A percentile compares a stretch with the other conserved stretches of the same genome.
Conservation (phyloP, 1,140 invertebrate genomes). For the Globodera rostochiensis region DNA sequence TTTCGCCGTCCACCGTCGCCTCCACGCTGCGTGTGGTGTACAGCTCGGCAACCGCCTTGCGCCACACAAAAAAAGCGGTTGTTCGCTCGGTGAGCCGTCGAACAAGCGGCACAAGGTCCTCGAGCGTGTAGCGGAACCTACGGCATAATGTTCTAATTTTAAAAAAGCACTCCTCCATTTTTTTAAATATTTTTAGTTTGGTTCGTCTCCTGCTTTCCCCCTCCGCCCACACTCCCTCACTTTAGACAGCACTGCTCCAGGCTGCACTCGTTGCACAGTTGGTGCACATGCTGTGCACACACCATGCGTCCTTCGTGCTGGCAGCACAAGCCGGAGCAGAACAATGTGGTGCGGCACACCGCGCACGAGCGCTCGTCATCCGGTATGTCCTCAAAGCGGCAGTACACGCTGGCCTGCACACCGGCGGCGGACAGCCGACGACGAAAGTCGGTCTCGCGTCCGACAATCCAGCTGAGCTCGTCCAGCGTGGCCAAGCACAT, state of each 20-base stretch:
- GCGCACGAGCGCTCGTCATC: conserved; percentile 44
- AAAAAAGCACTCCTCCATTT: not conserved
- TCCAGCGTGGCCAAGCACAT: conserved; percentile 49
- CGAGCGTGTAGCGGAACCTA: conserved; percentile 33
- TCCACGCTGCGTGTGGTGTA: not conserved
- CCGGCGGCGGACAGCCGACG: conserved; percentile 29
- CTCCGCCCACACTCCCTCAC: conserved; percentile 11
- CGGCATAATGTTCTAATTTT: not conserved
- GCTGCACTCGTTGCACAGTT: conserved; percentile 42
- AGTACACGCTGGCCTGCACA: conserved; percentile 36
- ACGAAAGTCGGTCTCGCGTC: conserved; percentile 45
- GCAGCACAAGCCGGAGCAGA: conserved; percentile 45
- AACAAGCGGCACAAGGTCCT: conserved; percentile 43
- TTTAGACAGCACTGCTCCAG: conserved; percentile 37
- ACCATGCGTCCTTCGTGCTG: conserved; percentile 37
- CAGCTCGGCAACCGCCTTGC: conserved; percentile 13
- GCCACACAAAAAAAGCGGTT: conserved; percentile 38
- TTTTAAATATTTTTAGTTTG: not conserved
- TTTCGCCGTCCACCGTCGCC: not conserved
- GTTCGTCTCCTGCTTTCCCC: not conserved
- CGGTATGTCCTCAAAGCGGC: conserved; percentile 47
- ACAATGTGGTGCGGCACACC: conserved; percentile 44
- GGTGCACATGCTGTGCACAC: conserved; percentile 41
- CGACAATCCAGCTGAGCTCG: conserved; percentile 40
- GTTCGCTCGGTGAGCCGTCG: conserved; percentile 27